Evolutionary conservation across 2,888 invertebrate genomes (phyloP).

Genomic region (Gari tellinella): DNA sequence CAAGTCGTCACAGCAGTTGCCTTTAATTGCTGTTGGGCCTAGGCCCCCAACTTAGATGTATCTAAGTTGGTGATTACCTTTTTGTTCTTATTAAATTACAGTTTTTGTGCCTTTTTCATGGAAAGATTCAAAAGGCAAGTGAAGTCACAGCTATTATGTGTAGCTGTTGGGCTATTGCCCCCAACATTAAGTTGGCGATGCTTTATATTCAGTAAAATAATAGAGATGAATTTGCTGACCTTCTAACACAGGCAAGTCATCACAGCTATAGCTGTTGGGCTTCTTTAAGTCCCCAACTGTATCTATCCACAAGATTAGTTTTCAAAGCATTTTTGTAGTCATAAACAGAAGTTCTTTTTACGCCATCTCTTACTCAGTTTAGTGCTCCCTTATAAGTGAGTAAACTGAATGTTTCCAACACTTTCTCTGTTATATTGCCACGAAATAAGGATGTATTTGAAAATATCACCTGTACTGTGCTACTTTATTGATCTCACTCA

Average conservation of each 20-base stretch:
- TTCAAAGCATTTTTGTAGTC: no score
- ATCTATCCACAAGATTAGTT: no score
- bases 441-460: no score
- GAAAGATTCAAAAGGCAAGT: no score
- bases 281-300: slow-evolving; percentile 47
- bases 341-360: no score
- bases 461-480: no score
- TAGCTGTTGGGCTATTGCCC: slow-evolving; percentile 26
- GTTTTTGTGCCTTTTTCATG: not conserved
- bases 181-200: slow-evolving; percentile 39
- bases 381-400: no score
- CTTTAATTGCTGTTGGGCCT: slow-evolving; percentile 47
- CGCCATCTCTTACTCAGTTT: no score
- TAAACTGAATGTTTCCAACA: no score
- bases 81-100: not conserved
- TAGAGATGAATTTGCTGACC: not conserved
- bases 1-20: slow-evolving; percentile 52
- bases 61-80: slow-evolving; percentile 42
- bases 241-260: slow-evolving; percentile 50
- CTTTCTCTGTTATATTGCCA: no score
- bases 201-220: not conserved
- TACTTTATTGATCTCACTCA: no score
- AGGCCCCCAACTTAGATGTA: slow-evolving; percentile 56
- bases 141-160: no score
- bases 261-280: slow-evolving; percentile 69